These are phyloP conservation scores for Limnephilus lunatus DNA, from an alignment of 2,888 invertebrate genomes.

Conservation along the genomic window DNA sequence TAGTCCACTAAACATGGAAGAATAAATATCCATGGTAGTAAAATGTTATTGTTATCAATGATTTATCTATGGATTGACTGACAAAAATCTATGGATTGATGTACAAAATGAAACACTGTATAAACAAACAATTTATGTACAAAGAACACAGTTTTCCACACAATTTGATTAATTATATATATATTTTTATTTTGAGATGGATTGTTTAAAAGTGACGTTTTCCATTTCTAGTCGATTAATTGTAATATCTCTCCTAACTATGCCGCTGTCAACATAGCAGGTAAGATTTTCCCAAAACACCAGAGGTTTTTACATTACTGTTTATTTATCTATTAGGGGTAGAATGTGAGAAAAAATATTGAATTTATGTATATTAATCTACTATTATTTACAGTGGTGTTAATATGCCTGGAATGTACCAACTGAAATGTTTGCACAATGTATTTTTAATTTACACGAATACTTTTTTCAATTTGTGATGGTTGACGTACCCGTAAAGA, in stretches of 20 bases:
- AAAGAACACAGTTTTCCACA: not conserved
- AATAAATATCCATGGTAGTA: not conserved
- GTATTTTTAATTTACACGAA: not conserved
- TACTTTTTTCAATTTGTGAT: not conserved
- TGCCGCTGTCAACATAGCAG: not conserved
- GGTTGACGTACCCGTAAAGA: not conserved
- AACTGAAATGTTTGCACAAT: not conserved
- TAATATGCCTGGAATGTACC: not conserved
- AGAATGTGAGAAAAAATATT: not conserved
- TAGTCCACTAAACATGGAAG: not conserved
- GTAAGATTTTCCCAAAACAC: not conserved
- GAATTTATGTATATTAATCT: not conserved
- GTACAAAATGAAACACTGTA: not conserved
- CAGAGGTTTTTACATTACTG: not conserved
- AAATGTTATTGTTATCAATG: too few species aligned
- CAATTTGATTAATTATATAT: not conserved
- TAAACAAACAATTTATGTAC: not conserved
- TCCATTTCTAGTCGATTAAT: constrained; percentile 2
- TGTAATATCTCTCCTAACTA: not conserved
- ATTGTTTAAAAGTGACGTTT: not conserved
- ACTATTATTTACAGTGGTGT: not conserved
- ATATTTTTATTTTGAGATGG: not conserved
- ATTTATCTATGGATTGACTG: not conserved
- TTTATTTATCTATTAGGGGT: not conserved
- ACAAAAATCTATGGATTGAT: not conserved